phyloP scores from a whole-genome alignment of 2,888 invertebrate species.

The Lymantria dispar region DNA sequence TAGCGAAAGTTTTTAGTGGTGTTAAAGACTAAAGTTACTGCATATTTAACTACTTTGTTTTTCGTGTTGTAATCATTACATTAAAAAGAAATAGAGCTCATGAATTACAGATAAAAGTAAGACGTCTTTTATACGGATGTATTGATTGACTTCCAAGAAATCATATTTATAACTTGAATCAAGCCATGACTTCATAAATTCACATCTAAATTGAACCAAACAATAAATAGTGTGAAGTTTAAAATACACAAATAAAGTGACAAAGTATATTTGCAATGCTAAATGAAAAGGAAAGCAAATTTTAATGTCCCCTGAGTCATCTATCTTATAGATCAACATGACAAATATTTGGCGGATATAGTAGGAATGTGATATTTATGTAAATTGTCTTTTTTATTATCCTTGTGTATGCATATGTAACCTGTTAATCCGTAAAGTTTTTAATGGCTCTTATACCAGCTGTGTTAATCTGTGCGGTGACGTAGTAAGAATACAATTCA shows the following conservation, averaged over 20 bases:
- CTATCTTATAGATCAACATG: slow-evolving; percentile 23
- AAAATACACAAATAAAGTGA: slow-evolving; percentile 21
- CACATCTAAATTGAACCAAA: background rate
- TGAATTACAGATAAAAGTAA: too few relatives aligned
- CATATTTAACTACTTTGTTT: background rate
- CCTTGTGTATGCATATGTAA: slow-evolving; percentile 52
- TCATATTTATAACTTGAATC: background rate
- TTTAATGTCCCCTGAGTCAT: slow-evolving; percentile 35
- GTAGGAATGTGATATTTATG: slow-evolving; percentile 53
- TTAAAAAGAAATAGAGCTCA: background rate
- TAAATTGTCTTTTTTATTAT: slow-evolving; percentile 53
- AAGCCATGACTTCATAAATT: background rate
- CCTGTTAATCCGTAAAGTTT: slow-evolving; percentile 62
- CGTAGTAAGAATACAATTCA: too few relatives aligned
- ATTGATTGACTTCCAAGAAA: too few relatives aligned
- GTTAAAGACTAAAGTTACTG: background rate
- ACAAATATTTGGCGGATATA: slow-evolving; percentile 47
- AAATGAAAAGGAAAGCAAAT: slow-evolving; percentile 52
- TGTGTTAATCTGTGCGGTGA: too few relatives aligned
- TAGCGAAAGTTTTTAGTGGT: background rate
- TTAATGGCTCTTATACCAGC: slow-evolving; percentile 16
- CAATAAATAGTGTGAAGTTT: slow-evolving; percentile 5
- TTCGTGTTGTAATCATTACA: background rate
- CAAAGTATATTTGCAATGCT: slow-evolving; percentile 39
- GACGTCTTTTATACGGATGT: too few relatives aligned